Evolutionary conservation across 2,113 vertebrate genomes (phyloP), one percentile per base, ranked within the genome.

Genomic region (Lontra canadensis): DNA sequence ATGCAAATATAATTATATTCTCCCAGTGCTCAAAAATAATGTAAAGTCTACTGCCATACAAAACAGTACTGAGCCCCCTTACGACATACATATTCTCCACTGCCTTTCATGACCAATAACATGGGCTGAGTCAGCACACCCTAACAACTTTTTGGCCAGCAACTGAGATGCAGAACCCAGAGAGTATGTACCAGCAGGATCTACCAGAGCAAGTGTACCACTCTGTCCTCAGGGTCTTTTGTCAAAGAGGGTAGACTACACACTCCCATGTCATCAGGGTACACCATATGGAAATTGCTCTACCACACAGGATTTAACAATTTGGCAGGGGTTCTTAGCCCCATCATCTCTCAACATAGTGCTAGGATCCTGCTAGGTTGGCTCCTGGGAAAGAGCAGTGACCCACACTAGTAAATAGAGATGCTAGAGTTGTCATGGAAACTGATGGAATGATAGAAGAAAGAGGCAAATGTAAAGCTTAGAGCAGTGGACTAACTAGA

Each of bases 21-120:
- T 26, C 39, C 52, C 29, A 25, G 13, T 25, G 20, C 34, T n/a
- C 69, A 26, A 36, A 26, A 47, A 9, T 15, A 61, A 17, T 21
- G 12, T 55, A 52, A 80, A 59, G 29, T 4, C 15, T 52, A 59
- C 29, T 18, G 69, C 18, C 26, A 29, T 67, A 49, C 10, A 71
- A 29, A 47, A 23, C 1, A 12, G 13, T 34, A 17, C 20, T 0
- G 23, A 4, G 1, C 17, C 1, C 7, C 7, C 59, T 83, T 21
- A 31, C 10, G 15, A 78, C 13, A 13, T 14, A 7, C 9, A 5
- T 42, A 13, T 25, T 12, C 57, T 85, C 11, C 18, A 2, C 36
- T 83, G 21, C 9, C 34, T 6, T 29, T 42, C 10, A n/a, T 7
- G 23, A 79, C 18, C 21, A 39, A 4, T 67, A 20, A 14, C 14